These are phyloP conservation scores for Electrona antarctica DNA, from an alignment of 2,113 vertebrate genomes.

Conservation along the genomic window DNA sequence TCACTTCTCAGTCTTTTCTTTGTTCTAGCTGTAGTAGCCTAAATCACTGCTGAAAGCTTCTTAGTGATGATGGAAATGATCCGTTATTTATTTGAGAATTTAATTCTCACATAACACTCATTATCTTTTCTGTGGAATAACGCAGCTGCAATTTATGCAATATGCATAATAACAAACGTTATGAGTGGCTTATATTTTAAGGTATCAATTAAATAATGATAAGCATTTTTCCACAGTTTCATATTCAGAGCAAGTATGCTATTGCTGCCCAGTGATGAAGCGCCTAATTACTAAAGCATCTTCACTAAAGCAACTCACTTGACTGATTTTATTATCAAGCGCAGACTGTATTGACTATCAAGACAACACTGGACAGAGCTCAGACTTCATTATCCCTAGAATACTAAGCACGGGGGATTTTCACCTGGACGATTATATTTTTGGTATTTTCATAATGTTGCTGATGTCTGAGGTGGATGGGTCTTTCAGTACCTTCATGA, in stretches of 20 bases:
- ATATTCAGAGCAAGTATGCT: not conserved
- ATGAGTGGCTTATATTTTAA: not conserved
- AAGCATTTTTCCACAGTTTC: constrained; percentile 21
- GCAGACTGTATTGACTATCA: constrained; percentile 14
- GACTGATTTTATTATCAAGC: not conserved
- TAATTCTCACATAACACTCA: not conserved
- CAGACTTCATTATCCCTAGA: not conserved
- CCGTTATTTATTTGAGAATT: not conserved
- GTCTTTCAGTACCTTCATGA: too few relatives aligned
- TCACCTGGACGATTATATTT: too few relatives aligned
- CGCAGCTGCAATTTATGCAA: too few relatives aligned
- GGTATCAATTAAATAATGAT: constrained; percentile 18
- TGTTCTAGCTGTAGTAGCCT: too few relatives aligned
- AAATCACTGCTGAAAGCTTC: too few relatives aligned
- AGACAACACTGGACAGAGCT: constrained; percentile 23
- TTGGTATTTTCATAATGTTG: too few relatives aligned
- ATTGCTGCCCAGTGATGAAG: not conserved
- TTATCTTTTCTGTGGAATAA: not conserved
- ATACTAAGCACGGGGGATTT: too few relatives aligned
- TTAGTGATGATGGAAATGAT: too few relatives aligned
- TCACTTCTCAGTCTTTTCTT: too few relatives aligned
- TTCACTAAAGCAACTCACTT: not conserved
- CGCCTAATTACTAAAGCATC: not conserved
- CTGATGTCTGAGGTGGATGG: too few relatives aligned
- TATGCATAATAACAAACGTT: too few relatives aligned